Base-by-base conservation (phyloP, 1,140 invertebrate species). In the Drosophila ohnishii region DNA sequence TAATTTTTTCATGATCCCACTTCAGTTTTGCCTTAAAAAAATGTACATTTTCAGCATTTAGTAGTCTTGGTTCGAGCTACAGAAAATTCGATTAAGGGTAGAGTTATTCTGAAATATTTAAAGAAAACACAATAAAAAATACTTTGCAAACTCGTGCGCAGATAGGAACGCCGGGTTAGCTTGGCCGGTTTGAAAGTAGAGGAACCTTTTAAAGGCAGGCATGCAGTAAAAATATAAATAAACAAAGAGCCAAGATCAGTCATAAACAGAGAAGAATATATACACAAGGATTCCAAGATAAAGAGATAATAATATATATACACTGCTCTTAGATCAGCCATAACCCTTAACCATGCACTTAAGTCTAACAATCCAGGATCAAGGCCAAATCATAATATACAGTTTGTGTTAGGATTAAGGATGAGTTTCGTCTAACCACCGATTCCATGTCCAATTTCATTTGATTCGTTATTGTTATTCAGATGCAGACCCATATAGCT, bases 401-500 rank as follows among this genome's bases (percentile, higher is more conserved):
- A 70, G 28, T 34, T 55, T 48, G 34, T 32, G 35, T 75, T 62
- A 47, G 60, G 69, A 73, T 78, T 50, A 78, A 81, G 69, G 42
- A 70, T 69, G 42, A 70, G 22, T 14, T 42, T 48, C 53, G 59
- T 70, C 82, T 85, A 86, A 85, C 78, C 80, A 89, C 89, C 89
- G 71, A 80, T 60, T 89, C 79, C 89, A 64, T 63, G 74, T 88
- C 83, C 90, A 75, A 73, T 63, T 87, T 80, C 90, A 75, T 56
- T 50, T 76, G 73, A 37, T 48, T 90, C 90, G 80, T 83, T 86
- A 91, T 91, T 91, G 78, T 86, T 91, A 87, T 88, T 84, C 75
- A 87, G 60, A 80, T 87, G 84, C 55, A 91, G 82, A 79, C 90
- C 85, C 90, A 91, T 91, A 63, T 91, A 91, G 85, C 87, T 91